A percentile compares a stretch with the other conserved stretches of the same genome.
phyloP scores from a whole-genome alignment of 2,888 invertebrate genomes.

The Ophraella communa region DNA sequence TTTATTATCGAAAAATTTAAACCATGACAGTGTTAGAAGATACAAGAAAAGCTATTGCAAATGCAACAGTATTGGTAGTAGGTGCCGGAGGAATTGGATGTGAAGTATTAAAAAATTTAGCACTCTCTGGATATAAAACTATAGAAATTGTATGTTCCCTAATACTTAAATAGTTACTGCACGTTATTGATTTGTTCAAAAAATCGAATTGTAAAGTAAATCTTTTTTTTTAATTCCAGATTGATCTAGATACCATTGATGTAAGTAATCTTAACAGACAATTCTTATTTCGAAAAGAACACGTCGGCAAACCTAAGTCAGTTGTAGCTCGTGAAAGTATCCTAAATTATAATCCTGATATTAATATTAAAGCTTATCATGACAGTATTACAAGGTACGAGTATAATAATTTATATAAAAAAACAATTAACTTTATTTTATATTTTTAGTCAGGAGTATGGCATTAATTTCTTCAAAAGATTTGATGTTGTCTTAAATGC shows the following conservation, averaged over 20 bases:
- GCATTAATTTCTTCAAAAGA: conserved; percentile 87
- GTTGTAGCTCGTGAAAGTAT: conserved; percentile 90
- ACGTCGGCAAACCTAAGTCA: conserved; percentile 97
- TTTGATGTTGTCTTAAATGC: conserved; percentile 96
- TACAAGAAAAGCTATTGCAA: conserved; percentile 70
- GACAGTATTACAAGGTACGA: conserved; percentile 89
- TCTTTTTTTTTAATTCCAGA: conserved; percentile 75
- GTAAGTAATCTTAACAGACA: conserved; percentile 98
- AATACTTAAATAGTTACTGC: conserved; percentile 11
- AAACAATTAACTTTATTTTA: background rate
- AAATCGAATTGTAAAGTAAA: too few species aligned
- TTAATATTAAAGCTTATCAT: conserved; percentile 88
- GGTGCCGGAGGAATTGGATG: conserved; percentile 99
- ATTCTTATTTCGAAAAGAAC: conserved; percentile 97
- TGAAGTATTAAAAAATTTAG: conserved; percentile 96
- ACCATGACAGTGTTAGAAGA: conserved; percentile 57
- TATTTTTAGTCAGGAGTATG: conserved; percentile 81
- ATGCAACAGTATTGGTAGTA: conserved; percentile 82
- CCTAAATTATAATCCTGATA: conserved; percentile 84
- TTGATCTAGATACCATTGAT: conserved; percentile 99
- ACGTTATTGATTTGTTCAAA: too few species aligned
- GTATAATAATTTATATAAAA: background rate
- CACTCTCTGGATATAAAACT: conserved; percentile 89
- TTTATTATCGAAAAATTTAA: background rate
- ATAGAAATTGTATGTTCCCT: conserved; percentile 85